These are phyloP conservation scores for Ophthalmolycus amberensis DNA, from an alignment of 2,113 vertebrate species.

Conservation along the genomic window DNA sequence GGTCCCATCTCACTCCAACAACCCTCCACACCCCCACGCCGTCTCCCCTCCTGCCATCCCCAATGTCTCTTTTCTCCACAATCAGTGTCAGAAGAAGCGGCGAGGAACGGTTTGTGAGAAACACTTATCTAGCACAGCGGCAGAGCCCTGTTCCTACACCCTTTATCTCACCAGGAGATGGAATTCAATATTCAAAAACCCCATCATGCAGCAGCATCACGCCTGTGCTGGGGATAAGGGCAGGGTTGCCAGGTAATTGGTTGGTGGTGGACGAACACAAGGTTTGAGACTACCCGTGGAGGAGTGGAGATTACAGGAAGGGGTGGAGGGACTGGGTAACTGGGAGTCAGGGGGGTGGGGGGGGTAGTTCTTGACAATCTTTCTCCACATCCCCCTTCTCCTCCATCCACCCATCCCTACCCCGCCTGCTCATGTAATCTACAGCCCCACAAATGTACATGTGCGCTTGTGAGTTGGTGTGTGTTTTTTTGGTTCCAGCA, in stretches of 20 bases:
- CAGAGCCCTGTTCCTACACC: constrained; percentile 91
- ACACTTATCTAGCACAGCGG: constrained; percentile 87
- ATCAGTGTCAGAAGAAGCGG: constrained; percentile 84
- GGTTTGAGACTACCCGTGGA: constrained; percentile 85
- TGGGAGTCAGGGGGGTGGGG: constrained; percentile 52
- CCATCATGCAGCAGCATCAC: constrained; percentile 93
- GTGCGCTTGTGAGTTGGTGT: constrained; percentile 54
- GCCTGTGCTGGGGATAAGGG: constrained; percentile 91
- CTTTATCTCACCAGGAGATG: constrained; percentile 92
- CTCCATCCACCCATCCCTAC: constrained; percentile 58
- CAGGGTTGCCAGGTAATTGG: constrained; percentile 95
- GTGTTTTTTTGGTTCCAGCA: constrained; percentile 45
- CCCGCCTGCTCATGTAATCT: constrained; percentile 74
- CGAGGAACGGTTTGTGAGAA: constrained; percentile 84
- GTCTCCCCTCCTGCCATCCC: constrained; percentile 71
- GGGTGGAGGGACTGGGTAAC: constrained; percentile 75
- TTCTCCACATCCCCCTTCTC: constrained; percentile 52
- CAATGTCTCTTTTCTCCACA: constrained; percentile 85
- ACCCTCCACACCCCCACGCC: constrained; percentile 49
- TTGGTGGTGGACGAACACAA: constrained; percentile 86
- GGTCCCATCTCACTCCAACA: constrained; percentile 71
- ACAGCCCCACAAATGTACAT: constrained; percentile 68
- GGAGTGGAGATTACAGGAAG: constrained; percentile 83
- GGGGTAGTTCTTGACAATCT: constrained; percentile 73
- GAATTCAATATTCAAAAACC: constrained; percentile 93